phyloP scores from a whole-genome alignment of 2,113 vertebrate species.

The pig (Sus scrofa) region DNA sequence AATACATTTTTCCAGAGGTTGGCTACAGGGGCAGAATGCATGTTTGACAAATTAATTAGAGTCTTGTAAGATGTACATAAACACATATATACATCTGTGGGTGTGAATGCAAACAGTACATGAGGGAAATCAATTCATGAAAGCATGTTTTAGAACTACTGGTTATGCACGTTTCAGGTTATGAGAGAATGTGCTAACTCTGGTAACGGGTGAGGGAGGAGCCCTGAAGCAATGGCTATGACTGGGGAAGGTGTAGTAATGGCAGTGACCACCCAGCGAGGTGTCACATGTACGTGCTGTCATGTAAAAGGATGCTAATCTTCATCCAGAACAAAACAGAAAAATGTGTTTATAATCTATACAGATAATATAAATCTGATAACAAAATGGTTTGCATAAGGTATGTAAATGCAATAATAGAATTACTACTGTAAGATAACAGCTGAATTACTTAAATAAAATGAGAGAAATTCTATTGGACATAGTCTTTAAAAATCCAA shows the following conservation, averaged over 20 bases:
- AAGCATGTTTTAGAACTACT: background rate
- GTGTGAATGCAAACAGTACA: background rate
- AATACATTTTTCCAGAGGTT: background rate
- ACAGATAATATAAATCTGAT: background rate
- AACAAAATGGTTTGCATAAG: background rate
- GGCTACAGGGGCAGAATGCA: background rate
- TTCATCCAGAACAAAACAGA: background rate
- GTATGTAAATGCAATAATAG: background rate
- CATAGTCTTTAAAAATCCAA: background rate
- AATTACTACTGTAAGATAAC: background rate
- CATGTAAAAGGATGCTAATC: background rate
- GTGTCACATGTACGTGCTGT: background rate
- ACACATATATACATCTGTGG: background rate
- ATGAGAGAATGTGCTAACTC: background rate
- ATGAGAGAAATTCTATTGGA: background rate
- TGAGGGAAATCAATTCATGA: background rate
- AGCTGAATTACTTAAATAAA: background rate
- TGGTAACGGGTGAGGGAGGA: accelerated
- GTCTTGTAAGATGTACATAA: background rate
- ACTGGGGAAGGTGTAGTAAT: background rate
- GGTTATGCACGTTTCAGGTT: background rate
- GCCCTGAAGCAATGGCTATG: background rate
- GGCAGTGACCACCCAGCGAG: accelerated
- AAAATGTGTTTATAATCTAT: background rate
- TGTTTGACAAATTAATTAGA: background rate